Evolutionary conservation across 2,113 vertebrate species (phyloP).

Genomic region (Danionella cerebrum): DNA sequence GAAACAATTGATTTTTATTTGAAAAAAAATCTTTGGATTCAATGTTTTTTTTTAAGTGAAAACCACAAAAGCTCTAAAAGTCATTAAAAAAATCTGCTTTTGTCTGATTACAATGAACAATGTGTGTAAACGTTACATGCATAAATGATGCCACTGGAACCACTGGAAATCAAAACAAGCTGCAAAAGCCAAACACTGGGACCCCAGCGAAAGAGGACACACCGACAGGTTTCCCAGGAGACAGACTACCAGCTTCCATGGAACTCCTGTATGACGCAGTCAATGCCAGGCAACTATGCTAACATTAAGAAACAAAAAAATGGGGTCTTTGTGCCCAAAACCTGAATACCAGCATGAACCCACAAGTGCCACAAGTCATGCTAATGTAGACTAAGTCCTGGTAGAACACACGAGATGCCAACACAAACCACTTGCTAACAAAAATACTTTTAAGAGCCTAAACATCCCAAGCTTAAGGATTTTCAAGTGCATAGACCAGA

Average conservation of each 20-base stretch:
- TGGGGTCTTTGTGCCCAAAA: constrained; percentile 22
- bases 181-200: background rate
- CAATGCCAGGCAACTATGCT: constrained; percentile 46
- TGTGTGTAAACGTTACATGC: background rate
- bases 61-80: too few relatives aligned
- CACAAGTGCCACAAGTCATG: constrained; percentile 20
- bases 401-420: background rate
- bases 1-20: too few relatives aligned
- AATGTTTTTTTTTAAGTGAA: too few relatives aligned
- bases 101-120: too few relatives aligned
- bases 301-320: constrained; percentile 41
- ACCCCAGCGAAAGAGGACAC: constrained; percentile 12
- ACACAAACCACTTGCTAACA: too few relatives aligned
- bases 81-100: too few relatives aligned
- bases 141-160: background rate
- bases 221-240: constrained; percentile 37
- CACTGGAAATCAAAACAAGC: background rate
- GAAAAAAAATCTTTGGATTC: too few relatives aligned
- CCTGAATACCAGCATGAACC: constrained; percentile 6
- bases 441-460: too few relatives aligned
- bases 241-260: constrained; percentile 39
- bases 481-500: too few relatives aligned
- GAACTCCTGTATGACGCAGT: constrained; percentile 35
- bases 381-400: constrained; percentile 17
- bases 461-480: too few relatives aligned